Percentiles rank a stretch among this genome's conserved stretches.
Evolutionary conservation across 2,797 vertebrate genomes (phyloP).

Genomic region (Intellagama lesueurii): DNA sequence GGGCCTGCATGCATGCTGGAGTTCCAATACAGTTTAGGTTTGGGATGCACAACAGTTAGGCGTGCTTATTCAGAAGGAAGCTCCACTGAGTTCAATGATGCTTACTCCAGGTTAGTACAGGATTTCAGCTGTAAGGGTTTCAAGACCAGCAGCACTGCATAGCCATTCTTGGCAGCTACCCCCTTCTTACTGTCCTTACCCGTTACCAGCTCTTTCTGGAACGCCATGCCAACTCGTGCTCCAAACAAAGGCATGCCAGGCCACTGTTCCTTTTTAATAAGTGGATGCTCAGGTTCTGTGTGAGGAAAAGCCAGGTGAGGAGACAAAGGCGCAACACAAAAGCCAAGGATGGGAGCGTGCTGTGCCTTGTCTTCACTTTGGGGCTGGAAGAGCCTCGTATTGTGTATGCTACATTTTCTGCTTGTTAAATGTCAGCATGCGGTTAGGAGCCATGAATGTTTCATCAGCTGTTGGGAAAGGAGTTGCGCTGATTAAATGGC

Average conservation of each 20-base stretch:
- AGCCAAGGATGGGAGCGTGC: conserved; percentile 1
- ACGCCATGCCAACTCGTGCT: background rate
- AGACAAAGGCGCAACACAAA: conserved; percentile 1
- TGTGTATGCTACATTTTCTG: conserved; percentile 37
- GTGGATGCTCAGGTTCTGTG: background rate
- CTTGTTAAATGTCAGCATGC: conserved; percentile 68
- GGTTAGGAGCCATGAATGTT: conserved; percentile 72
- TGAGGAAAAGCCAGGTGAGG: conserved; percentile 16
- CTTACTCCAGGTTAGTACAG: background rate
- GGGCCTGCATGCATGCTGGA: background rate
- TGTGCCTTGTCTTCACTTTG: conserved; percentile 33
- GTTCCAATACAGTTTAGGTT: background rate
- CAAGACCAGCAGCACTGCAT: background rate
- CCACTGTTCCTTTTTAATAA: background rate
- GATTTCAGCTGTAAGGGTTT: background rate
- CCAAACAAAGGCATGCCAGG: background rate
- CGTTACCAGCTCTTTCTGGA: background rate
- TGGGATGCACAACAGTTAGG: too few species aligned
- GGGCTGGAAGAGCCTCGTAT: background rate
- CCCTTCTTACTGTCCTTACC: background rate
- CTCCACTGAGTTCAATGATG: background rate
- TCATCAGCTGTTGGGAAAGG: conserved; percentile 69
- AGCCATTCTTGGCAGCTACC: background rate
- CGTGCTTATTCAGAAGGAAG: background rate
- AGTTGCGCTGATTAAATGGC: conserved; percentile 60